A percentile compares a stretch with the other conserved stretches of the same genome.
Conservation (phyloP, 2,113 vertebrate species). For the Pomatorhinus ruficollis region DNA sequence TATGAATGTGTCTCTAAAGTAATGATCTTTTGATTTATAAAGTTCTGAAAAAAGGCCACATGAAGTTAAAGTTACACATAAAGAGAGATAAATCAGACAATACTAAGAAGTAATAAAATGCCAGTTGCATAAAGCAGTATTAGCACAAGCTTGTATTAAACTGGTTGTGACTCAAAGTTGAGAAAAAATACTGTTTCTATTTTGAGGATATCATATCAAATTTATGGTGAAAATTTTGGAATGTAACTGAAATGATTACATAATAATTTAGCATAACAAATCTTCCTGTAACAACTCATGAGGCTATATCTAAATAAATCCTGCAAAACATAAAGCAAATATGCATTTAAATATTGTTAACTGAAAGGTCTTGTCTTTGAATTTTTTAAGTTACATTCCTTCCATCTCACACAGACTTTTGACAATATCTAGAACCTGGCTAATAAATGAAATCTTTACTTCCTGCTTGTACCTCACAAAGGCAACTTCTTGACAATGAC, state of each 20-base stretch:
- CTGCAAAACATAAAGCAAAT: not conserved
- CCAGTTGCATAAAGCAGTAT: not conserved
- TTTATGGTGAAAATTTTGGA: not conserved
- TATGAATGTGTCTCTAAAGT: not conserved
- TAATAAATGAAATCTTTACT: not conserved
- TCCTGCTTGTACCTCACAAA: not conserved
- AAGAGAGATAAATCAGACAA: not conserved
- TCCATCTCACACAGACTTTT: not conserved
- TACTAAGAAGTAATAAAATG: not conserved
- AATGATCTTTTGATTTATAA: not conserved
- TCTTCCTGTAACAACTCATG: not conserved
- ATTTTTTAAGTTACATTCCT: not conserved
- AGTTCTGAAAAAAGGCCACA: not conserved
- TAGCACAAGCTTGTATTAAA: not conserved
- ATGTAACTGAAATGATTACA: not conserved
- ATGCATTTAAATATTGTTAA: not conserved
- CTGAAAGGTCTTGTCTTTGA: not conserved
- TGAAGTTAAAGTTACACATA: not conserved
- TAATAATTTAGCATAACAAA: not conserved
- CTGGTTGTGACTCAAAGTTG: not conserved
- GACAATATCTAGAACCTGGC: not conserved
- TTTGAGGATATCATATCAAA: not conserved
- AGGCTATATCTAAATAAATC: not conserved
- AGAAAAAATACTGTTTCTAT: not conserved
- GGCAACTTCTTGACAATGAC: not conserved